phyloP scores from a whole-genome alignment of 2,113 vertebrate species.

The Carollia perspicillata region DNA sequence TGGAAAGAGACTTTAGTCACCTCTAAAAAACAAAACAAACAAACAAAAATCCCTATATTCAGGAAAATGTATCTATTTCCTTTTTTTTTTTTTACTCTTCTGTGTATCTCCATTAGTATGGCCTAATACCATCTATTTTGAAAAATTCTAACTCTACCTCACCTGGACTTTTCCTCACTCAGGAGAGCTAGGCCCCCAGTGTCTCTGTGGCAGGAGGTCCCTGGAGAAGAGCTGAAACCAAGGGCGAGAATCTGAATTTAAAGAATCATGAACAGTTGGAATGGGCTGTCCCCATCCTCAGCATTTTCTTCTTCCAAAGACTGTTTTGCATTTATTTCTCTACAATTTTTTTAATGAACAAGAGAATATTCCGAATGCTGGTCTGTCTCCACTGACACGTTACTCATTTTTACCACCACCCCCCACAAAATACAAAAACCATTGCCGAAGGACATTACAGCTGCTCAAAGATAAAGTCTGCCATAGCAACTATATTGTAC shows the following conservation, averaged over 20 bases:
- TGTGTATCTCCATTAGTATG: background rate
- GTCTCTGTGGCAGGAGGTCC: background rate
- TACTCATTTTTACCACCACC: background rate
- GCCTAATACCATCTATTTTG: background rate
- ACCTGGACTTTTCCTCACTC: background rate
- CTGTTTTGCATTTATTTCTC: slow-evolving; percentile 22
- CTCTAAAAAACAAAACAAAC: background rate
- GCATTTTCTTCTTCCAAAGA: background rate
- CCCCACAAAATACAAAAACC: background rate
- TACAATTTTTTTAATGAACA: background rate
- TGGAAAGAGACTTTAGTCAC: background rate
- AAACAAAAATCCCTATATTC: background rate
- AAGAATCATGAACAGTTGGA: background rate
- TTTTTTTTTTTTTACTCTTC: background rate
- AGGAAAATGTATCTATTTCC: background rate
- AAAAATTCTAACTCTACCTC: background rate
- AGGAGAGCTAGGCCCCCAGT: background rate
- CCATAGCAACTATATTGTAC: background rate
- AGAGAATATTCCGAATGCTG: background rate
- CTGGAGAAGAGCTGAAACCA: background rate
- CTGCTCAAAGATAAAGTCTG: background rate
- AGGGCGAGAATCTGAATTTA: background rate
- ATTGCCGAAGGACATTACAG: slow-evolving; percentile 12
- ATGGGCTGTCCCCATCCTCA: background rate
- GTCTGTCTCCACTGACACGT: background rate